Evolutionary conservation across 2,797 vertebrate species (phyloP), one percentile per base, ranked within the genome.

Genomic region (Microctenopoma steveboyesi): DNA sequence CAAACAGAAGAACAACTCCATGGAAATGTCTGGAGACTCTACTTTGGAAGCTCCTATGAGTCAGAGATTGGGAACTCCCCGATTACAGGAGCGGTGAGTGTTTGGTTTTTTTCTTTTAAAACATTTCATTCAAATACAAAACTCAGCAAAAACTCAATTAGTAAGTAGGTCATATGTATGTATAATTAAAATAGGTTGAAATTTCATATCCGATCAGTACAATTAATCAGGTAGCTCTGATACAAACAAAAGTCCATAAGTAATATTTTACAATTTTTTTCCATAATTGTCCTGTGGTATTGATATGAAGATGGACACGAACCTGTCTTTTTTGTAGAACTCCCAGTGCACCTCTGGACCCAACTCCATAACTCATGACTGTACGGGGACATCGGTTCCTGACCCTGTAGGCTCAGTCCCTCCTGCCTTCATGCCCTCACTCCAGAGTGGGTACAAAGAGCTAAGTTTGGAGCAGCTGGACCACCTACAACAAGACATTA

Each of bases 21-120:
- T 2, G 84, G 92, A 53, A 98, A 96, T 40, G 86, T 97, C 71
- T 99, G 98, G 94, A 96, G 97, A 39, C 93, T 99, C 48, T 99
- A 99, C 91, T 99, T 98, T 43, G 98, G 96, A 85, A 99, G 96
- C 80, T 98, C 97, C 12, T 97, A 95, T 0, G 97, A 98, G 78
- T 98, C 96, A 3, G 97, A 98, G 74, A 75, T 95, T 48, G 96
- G 94, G 79, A 95, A 96, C 83, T 95, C 95, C 54, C 94, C 93
- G 1, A 83, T 93, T 69, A 95, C 95, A 69, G 96, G 95, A 82
- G 79, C 92, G 95, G 96, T 98, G 69, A 90, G 88, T 16, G 57
- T 3, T 7, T 14, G 28, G 10, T 51, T 45, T 46, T 13, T 7
- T 1, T 60, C 35, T 49, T 45, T 18, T 18, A 18, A 18, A 18